These are phyloP conservation scores for Chlorops oryzae DNA, from an alignment of 1,140 invertebrate genomes.

Conservation along the genomic window DNA sequence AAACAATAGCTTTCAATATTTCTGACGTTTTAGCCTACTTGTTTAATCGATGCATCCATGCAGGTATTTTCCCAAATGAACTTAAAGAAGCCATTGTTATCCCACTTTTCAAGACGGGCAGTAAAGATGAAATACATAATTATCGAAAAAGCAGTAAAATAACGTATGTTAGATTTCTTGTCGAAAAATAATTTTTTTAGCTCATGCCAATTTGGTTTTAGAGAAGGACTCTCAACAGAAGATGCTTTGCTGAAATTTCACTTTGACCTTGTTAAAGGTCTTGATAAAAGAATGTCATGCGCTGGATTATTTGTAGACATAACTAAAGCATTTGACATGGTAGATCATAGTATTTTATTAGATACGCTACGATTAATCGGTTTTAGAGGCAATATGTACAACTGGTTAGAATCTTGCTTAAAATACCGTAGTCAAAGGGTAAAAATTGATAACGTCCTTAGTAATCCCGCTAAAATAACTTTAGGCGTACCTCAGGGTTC, in stretches of 20 bases:
- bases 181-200: background rate
- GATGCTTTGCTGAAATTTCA: background rate
- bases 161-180: background rate
- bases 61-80: slow-evolving; percentile 1
- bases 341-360: background rate
- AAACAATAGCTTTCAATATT: background rate
- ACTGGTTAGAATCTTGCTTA: background rate
- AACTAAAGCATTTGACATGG: slow-evolving; percentile 1
- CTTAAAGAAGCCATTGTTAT: background rate
- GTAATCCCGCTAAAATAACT: background rate
- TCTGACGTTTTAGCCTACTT: background rate
- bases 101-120: background rate
- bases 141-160: background rate
- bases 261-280: background rate
- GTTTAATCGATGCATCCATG: background rate
- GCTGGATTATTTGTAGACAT: background rate
- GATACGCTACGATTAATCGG: background rate
- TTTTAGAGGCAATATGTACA: background rate
- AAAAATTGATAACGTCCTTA: too few species aligned
- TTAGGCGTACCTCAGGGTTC: too few species aligned
- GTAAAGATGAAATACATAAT: background rate
- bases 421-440: background rate
- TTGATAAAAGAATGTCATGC: background rate
- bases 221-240: background rate
- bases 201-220: background rate